A percentile compares a stretch with the other conserved stretches of the same genome.
Conservation (phyloP, 2,797 vertebrate species). For the Lindbergichthys nudifrons region DNA sequence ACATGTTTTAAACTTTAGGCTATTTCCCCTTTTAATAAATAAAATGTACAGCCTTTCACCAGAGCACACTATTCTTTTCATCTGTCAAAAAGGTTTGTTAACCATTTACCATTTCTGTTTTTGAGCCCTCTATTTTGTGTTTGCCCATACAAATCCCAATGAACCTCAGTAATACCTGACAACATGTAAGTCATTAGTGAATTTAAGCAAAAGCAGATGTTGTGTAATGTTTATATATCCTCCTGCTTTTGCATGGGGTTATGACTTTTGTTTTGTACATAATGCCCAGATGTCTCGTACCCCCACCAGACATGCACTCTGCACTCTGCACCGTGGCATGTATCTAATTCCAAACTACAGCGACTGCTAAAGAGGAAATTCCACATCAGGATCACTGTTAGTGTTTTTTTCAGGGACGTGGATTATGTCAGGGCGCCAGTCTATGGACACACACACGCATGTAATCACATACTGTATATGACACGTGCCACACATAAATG, state of each 20-base stretch:
- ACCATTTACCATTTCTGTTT: slow-evolving; percentile 9
- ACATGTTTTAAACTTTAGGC: neutral
- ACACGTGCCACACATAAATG: slow-evolving; percentile 48
- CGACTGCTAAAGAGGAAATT: slow-evolving; percentile 57
- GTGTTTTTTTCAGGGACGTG: slow-evolving; percentile 56
- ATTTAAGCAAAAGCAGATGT: slow-evolving; percentile 50
- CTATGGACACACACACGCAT: slow-evolving; percentile 52
- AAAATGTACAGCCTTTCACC: neutral
- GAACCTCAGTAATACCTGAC: slow-evolving; percentile 7
- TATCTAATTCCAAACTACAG: slow-evolving; percentile 58
- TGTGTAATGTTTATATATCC: slow-evolving; percentile 50
- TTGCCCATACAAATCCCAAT: slow-evolving; percentile 12
- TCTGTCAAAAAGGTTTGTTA: slow-evolving; percentile 4
- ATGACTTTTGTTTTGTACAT: slow-evolving; percentile 57
- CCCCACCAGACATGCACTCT: slow-evolving; percentile 36
- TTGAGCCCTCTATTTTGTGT: slow-evolving; percentile 20
- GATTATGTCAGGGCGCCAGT: slow-evolving; percentile 65
- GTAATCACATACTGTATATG: slow-evolving; percentile 51
- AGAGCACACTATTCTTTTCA: neutral
- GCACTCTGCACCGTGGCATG: slow-evolving; percentile 17
- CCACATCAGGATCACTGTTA: slow-evolving; percentile 60
- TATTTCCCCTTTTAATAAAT: neutral
- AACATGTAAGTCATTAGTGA: slow-evolving; percentile 45
- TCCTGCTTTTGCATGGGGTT: slow-evolving; percentile 40
- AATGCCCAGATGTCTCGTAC: slow-evolving; percentile 61